Percentiles rank a stretch among this genome's conserved stretches.
These are phyloP conservation scores for Enteromius trimaculatus DNA, from an alignment of 2,797 vertebrate species.

Conservation along the genomic window DNA sequence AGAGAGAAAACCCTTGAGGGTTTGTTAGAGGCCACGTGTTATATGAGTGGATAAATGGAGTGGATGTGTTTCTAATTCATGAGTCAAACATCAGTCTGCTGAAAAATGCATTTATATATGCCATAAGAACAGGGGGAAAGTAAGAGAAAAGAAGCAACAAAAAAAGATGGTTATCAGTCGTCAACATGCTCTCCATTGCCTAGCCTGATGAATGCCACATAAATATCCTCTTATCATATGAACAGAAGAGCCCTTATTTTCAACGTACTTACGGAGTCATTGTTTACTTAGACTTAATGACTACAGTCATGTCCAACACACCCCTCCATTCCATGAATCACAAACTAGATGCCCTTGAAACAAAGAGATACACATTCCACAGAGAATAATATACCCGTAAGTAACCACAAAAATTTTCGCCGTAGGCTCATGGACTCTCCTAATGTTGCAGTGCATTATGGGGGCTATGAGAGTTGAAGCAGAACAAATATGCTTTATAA, in stretches of 20 bases:
- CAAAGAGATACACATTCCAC: constrained; percentile 53
- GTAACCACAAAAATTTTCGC: constrained; percentile 43
- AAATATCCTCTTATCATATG: constrained; percentile 46
- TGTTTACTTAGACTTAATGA: constrained; percentile 57
- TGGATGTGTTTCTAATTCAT: constrained; percentile 21
- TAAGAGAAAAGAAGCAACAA: neutral
- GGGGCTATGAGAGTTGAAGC: constrained; percentile 11
- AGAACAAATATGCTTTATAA: constrained; percentile 21
- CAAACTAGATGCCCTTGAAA: constrained; percentile 53
- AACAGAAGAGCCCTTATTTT: constrained; percentile 53
- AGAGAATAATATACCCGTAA: constrained; percentile 35
- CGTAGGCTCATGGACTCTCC: constrained; percentile 26
- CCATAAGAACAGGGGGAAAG: neutral
- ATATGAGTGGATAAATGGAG: constrained; percentile 9
- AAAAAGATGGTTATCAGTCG: constrained; percentile 30
- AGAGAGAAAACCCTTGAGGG: constrained; percentile 18
- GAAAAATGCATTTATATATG: constrained; percentile 37
- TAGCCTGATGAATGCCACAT: constrained; percentile 42
- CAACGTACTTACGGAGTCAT: constrained; percentile 40
- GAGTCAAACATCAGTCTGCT: constrained; percentile 10
- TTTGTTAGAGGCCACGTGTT: constrained; percentile 12
- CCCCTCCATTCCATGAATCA: constrained; percentile 36
- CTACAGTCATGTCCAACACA: constrained; percentile 47
- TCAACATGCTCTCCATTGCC: constrained; percentile 9
- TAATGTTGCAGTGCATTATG: constrained; percentile 24